Evolutionary conservation across 2,797 vertebrate species (phyloP).

Genomic region (Salarias fasciatus): DNA sequence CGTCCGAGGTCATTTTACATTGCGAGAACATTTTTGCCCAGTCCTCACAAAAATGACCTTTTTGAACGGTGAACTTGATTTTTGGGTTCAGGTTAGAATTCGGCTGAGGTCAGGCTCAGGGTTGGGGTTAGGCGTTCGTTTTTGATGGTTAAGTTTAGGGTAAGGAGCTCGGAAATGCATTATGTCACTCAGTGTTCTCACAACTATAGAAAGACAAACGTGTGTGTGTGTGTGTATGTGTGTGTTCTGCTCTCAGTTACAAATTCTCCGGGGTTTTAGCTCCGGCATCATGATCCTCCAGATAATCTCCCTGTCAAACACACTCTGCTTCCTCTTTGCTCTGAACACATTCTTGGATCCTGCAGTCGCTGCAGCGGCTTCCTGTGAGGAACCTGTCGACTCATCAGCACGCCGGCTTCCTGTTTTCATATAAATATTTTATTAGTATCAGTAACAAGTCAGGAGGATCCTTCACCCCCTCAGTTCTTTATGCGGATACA

Average conservation of each 20-base stretch:
- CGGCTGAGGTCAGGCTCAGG: no score
- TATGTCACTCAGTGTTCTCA: no score
- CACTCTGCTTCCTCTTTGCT: constrained; percentile 6
- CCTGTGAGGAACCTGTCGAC: constrained; percentile 4
- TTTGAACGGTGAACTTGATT: no score
- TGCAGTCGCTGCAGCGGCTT: not conserved
- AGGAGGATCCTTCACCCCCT: constrained; percentile 16
- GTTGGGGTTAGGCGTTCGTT: no score
- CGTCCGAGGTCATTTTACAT: no score
- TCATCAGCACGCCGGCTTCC: constrained; percentile 19
- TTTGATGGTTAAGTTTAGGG: no score
- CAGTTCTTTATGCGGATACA: constrained; percentile 49
- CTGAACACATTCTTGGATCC: constrained; percentile 16
- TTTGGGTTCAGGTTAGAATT: no score
- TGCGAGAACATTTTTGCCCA: no score
- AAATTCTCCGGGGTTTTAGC: constrained; percentile 48
- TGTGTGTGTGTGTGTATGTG: no score
- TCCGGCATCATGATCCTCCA: constrained; percentile 36
- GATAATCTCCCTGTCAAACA: constrained; percentile 48
- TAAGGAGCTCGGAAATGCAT: no score
- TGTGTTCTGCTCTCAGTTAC: constrained; percentile 22
- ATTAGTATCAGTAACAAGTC: constrained; percentile 69
- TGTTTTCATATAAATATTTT: constrained; percentile 75
- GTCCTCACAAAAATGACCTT: no score
- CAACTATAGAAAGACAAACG: no score